These are phyloP conservation scores for Alviniconcha marisindica DNA, from an alignment of 1,140 invertebrate species.

Conservation along the genomic window DNA sequence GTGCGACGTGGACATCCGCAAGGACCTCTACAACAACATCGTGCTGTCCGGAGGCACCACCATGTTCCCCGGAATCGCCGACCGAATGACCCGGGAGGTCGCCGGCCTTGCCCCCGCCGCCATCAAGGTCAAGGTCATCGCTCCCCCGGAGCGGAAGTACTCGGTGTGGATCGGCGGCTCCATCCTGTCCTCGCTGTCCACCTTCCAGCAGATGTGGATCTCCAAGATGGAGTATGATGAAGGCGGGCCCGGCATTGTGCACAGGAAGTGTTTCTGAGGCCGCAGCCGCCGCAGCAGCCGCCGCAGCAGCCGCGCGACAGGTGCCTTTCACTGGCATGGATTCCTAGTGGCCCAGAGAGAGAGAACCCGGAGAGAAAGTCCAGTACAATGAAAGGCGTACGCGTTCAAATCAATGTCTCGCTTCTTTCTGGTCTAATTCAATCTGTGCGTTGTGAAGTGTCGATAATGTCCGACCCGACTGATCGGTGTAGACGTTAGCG, in stretches of 20 bases:
- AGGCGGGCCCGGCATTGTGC: conserved; percentile 82
- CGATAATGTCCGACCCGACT: no score
- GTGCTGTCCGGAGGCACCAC: conserved; percentile 75
- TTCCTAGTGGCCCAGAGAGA: no score
- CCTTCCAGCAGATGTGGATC: conserved; percentile 82
- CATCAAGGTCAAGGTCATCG: conserved; percentile 49
- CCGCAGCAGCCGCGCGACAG: no score
- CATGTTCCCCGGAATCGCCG: conserved; percentile 77
- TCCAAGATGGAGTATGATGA: conserved; percentile 88
- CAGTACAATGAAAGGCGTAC: no score
- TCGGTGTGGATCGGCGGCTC: conserved; percentile 24
- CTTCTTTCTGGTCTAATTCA: no score
- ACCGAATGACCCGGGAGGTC: conserved; percentile 46
- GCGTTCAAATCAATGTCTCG: no score
- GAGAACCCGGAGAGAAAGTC: no score
- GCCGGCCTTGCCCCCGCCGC: conserved; percentile 41
- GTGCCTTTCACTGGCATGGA: no score
- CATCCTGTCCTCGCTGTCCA: conserved; percentile 70
- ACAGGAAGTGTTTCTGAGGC: conserved; percentile 54
- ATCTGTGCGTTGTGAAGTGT: no score
- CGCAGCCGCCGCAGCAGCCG: no score
- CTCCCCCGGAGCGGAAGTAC: conserved; percentile 42
- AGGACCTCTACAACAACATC: conserved; percentile 93
- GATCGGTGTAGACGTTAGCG: no score
- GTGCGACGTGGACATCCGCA: conserved; percentile 86